These are phyloP conservation scores for Ciconia stormi DNA, from an alignment of 2,113 vertebrate genomes.

Conservation along the genomic window DNA sequence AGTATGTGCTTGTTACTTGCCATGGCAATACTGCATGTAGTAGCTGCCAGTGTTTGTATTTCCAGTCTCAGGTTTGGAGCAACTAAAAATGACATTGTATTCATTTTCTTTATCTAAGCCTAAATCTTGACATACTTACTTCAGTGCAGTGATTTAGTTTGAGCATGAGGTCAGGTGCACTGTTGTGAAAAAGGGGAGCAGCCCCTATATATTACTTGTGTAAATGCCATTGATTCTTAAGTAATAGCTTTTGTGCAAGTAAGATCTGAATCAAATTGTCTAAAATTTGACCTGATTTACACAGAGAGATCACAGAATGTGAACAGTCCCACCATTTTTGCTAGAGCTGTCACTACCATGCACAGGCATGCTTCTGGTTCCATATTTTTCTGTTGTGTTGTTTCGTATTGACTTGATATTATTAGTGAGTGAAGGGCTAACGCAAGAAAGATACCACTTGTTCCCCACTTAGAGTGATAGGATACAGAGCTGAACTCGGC, in stretches of 20 bases:
- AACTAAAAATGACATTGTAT: too few species aligned
- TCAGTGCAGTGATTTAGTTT: background rate
- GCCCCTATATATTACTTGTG: background rate
- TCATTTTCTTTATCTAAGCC: too few species aligned
- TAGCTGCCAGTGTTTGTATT: background rate
- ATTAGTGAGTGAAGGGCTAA: background rate
- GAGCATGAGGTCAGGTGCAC: background rate
- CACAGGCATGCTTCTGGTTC: background rate
- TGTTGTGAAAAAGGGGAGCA: background rate
- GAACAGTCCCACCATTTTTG: background rate
- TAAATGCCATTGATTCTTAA: background rate
- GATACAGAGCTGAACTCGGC: background rate
- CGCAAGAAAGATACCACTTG: background rate
- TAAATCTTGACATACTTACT: background rate
- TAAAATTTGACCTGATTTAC: background rate
- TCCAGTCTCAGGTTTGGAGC: background rate
- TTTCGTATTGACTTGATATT: background rate
- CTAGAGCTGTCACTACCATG: background rate
- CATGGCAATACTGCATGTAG: background rate
- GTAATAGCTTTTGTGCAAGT: background rate
- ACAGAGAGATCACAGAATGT: background rate
- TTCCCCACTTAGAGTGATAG: background rate
- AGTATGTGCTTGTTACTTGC: background rate
- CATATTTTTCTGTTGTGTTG: background rate
- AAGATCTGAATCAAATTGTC: background rate